phyloP scores from a whole-genome alignment of 2,888 invertebrate genomes.

The Stenchaetothrips biformis region DNA sequence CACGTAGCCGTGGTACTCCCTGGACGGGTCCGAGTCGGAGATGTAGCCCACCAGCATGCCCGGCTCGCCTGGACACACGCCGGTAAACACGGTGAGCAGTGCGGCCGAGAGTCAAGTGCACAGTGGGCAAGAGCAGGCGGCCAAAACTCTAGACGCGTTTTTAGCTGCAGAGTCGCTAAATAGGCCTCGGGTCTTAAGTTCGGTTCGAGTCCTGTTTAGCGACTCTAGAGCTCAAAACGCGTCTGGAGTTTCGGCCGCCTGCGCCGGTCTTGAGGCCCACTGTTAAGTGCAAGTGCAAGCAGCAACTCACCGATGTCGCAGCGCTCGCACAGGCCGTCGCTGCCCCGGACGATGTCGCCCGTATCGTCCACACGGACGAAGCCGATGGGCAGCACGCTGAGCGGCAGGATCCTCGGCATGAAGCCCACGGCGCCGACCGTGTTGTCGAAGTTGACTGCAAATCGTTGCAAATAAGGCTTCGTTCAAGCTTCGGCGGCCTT shows the following conservation, averaged over 20 bases:
- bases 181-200: too few relatives aligned
- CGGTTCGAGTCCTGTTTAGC: too few relatives aligned
- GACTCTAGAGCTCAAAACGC: too few relatives aligned
- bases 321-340: conserved; percentile 61
- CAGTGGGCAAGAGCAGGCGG: too few relatives aligned
- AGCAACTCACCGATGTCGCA: conserved; percentile 68
- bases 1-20: conserved; percentile 71
- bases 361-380: conserved; percentile 63
- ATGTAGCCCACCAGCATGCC: conserved; percentile 79
- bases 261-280: too few relatives aligned
- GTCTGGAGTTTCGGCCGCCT: too few relatives aligned
- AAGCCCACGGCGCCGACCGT: conserved; percentile 88
- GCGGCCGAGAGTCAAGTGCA: too few relatives aligned
- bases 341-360: conserved; percentile 55
- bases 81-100: too few relatives aligned
- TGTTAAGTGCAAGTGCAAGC: too few relatives aligned
- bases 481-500: neutral
- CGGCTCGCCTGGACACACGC: conserved; percentile 73
- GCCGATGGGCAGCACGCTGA: conserved; percentile 61
- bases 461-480: too few relatives aligned
- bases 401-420: conserved; percentile 60
- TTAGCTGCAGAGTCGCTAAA: too few relatives aligned
- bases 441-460: conserved; percentile 79
- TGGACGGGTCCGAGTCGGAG: conserved; percentile 53
- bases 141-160: too few relatives aligned